A percentile compares a stretch with the other conserved stretches of the same genome.
These are phyloP conservation scores for Nothobranchius kuhntae DNA, from an alignment of 2,113 vertebrate species.

Conservation along the genomic window DNA sequence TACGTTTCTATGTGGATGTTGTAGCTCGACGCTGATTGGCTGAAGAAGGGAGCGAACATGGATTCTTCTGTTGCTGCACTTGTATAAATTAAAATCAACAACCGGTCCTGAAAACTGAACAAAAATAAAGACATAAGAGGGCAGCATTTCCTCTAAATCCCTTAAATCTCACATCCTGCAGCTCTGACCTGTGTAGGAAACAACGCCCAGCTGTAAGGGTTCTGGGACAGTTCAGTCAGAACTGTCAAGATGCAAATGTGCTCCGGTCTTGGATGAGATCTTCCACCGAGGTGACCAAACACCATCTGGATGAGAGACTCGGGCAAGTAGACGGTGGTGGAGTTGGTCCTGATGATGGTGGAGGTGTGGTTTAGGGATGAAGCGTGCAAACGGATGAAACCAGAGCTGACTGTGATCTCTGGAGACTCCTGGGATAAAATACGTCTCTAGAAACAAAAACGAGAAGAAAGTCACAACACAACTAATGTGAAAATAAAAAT, in stretches of 20 bases:
- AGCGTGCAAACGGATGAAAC: slow-evolving; percentile 48
- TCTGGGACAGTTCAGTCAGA: slow-evolving; percentile 67
- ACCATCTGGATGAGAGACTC: slow-evolving; percentile 36
- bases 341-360: slow-evolving; percentile 52
- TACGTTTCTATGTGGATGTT: slow-evolving; percentile 63
- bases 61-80: slow-evolving; percentile 77
- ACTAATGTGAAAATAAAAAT: not conserved
- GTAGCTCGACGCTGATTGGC: slow-evolving; percentile 73
- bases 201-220: slow-evolving; percentile 49
- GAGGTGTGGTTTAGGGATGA: slow-evolving; percentile 35
- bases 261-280: not conserved
- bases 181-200: slow-evolving; percentile 66
- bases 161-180: too few relatives aligned
- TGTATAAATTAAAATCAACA: slow-evolving; percentile 73
- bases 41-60: slow-evolving; percentile 52
- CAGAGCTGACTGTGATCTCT: slow-evolving; percentile 56
- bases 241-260: slow-evolving; percentile 68
- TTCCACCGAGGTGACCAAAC: slow-evolving; percentile 3
- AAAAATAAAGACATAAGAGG: not conserved
- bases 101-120: slow-evolving; percentile 70
- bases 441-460: slow-evolving; percentile 62
- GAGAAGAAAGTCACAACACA: not conserved
- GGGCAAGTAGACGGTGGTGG: slow-evolving; percentile 67
- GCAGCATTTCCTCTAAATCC: not conserved
- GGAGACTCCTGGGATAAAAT: slow-evolving; percentile 36